A percentile compares a stretch with the other conserved stretches of the same genome.
Conservation (phyloP, 2,113 vertebrate species). For the Antechinus flavipes region DNA sequence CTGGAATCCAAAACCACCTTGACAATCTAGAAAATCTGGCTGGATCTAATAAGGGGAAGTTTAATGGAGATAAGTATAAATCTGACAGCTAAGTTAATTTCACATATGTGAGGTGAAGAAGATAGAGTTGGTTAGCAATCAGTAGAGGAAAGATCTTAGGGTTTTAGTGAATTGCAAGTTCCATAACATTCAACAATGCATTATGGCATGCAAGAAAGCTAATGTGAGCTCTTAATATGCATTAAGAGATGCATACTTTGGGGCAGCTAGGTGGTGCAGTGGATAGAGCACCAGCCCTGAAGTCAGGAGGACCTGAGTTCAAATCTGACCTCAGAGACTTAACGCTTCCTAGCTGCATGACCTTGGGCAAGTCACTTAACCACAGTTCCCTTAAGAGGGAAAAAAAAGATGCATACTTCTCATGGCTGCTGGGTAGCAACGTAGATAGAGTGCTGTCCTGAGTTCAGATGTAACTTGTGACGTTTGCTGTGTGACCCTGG, state of each 20-base stretch:
- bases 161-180: background rate
- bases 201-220: background rate
- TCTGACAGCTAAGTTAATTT: background rate
- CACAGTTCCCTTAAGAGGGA: no score
- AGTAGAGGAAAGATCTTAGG: background rate
- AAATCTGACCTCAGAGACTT: no score
- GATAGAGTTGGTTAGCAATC: background rate
- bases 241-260: background rate
- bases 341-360: no score
- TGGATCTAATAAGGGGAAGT: background rate
- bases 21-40: background rate
- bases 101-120: background rate
- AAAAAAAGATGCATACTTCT: background rate
- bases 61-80: background rate
- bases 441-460: background rate
- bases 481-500: no score
- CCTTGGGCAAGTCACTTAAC: no score
- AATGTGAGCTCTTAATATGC: background rate
- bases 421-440: background rate
- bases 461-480: background rate
- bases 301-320: no score
- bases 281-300: no score
- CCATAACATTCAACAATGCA: background rate
- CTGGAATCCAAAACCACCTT: background rate
- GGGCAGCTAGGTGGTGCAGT: no score